phyloP scores from a whole-genome alignment of 1,140 invertebrate species.

The Dinothrombium tinctorium region DNA sequence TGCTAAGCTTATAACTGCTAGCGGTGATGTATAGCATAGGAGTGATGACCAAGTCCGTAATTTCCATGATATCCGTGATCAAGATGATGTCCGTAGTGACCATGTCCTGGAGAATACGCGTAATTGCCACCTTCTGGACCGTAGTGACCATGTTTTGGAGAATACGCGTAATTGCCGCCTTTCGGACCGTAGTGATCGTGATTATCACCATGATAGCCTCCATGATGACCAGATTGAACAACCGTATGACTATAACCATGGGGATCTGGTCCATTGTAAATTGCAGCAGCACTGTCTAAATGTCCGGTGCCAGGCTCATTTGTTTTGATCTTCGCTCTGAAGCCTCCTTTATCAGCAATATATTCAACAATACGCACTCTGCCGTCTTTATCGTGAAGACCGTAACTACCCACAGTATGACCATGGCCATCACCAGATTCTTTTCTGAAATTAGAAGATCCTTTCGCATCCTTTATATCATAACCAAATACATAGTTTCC shows the following conservation, averaged over 20 bases:
- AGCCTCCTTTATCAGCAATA: constrained; percentile 11
- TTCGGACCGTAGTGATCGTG: neutral
- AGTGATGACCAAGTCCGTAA: neutral
- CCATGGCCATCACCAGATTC: constrained; percentile 15
- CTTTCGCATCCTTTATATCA: constrained; percentile 13
- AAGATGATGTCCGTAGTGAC: neutral
- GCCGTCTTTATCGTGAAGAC: constrained; percentile 12
- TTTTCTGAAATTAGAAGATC: constrained; percentile 8
- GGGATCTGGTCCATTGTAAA: constrained; percentile 7
- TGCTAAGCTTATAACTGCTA: neutral
- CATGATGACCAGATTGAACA: neutral
- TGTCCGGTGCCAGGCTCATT: constrained; percentile 11
- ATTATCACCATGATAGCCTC: neutral
- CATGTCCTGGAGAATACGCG: too few species aligned
- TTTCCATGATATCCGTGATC: neutral
- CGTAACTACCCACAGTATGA: constrained; percentile 13
- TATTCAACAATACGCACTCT: constrained; percentile 13
- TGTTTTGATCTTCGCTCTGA: constrained; percentile 11
- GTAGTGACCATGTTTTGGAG: neutral
- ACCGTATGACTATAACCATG: neutral
- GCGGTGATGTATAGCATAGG: neutral
- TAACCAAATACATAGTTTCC: constrained; percentile 15
- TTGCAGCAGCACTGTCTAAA: constrained; percentile 1
- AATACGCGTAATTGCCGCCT: too few species aligned
- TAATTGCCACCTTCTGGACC: neutral